Evolutionary conservation across 2,113 vertebrate species (phyloP).

Genomic region (Oenanthe oenanthe): DNA sequence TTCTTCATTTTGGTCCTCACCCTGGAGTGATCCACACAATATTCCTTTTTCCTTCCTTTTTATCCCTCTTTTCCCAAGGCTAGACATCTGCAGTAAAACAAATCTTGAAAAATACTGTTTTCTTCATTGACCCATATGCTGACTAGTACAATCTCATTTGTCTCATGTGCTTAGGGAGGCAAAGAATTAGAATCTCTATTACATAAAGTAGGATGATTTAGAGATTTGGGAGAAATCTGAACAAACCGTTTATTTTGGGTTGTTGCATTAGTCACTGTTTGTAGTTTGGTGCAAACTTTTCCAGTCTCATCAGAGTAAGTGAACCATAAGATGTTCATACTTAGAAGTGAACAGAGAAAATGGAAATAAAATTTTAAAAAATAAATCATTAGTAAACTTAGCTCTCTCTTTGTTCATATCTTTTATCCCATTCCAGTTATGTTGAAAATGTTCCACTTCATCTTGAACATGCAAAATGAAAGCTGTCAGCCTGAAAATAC

Average conservation of each 20-base stretch:
- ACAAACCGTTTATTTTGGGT: neutral
- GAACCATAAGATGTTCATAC: neutral
- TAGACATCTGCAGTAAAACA: neutral
- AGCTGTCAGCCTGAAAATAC: neutral
- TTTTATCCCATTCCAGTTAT: neutral
- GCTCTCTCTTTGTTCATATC: accelerated
- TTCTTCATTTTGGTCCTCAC: neutral
- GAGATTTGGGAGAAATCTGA: neutral
- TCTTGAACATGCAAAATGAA: neutral
- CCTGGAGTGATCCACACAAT: neutral
- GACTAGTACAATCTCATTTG: neutral
- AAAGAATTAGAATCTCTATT: neutral
- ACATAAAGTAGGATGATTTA: neutral
- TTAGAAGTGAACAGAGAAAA: neutral
- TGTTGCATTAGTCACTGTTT: neutral
- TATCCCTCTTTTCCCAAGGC: neutral
- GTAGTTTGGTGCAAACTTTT: neutral
- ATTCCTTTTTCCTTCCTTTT: neutral
- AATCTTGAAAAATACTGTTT: neutral
- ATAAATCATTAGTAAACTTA: neutral
- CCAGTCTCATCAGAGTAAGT: neutral
- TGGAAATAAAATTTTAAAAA: neutral
- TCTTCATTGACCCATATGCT: neutral
- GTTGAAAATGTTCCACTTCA: neutral
- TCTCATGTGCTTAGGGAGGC: neutral